Evolutionary conservation across 2,888 invertebrate genomes (phyloP).

Genomic region (Coelogynopora nodosa): DNA sequence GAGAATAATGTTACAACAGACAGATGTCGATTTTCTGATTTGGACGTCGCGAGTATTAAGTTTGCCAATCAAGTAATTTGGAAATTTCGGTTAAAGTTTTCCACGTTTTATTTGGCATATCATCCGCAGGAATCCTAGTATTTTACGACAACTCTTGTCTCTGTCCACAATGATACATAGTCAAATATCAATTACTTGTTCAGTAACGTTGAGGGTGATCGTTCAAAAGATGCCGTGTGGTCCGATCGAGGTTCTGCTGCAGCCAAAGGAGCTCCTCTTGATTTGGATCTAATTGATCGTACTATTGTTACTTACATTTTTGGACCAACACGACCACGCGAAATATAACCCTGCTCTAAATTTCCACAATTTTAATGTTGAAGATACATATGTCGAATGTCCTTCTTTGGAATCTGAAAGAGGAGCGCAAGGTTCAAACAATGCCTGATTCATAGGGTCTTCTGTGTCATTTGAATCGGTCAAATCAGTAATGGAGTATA

Average conservation of each 20-base stretch:
- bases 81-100: not conserved
- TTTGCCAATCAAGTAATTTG: not conserved
- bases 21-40: not conserved
- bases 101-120: not conserved
- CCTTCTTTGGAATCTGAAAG: not conserved
- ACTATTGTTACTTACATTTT: not conserved
- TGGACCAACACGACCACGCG: not conserved
- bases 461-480: slow-evolving; percentile 33
- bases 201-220: not conserved
- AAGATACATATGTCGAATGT: not conserved
- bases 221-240: not conserved
- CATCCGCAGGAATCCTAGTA: not conserved
- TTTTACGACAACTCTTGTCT: not conserved
- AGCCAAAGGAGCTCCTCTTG: not conserved
- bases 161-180: not conserved
- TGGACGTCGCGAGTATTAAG: slow-evolving; percentile 3
- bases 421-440: not conserved
- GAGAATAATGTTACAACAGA: not conserved
- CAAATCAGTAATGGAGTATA: slow-evolving; percentile 32
- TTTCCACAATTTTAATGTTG: not conserved
- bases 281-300: not conserved
- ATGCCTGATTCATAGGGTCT: slow-evolving; percentile 17
- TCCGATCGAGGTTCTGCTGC: not conserved
- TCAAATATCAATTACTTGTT: not conserved
- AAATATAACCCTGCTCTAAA: no score